Percentiles rank a stretch among this genome's conserved stretches.
phyloP scores from a whole-genome alignment of 92 coral and sea anemone species.

The Umimayanthus kanabou region DNA sequence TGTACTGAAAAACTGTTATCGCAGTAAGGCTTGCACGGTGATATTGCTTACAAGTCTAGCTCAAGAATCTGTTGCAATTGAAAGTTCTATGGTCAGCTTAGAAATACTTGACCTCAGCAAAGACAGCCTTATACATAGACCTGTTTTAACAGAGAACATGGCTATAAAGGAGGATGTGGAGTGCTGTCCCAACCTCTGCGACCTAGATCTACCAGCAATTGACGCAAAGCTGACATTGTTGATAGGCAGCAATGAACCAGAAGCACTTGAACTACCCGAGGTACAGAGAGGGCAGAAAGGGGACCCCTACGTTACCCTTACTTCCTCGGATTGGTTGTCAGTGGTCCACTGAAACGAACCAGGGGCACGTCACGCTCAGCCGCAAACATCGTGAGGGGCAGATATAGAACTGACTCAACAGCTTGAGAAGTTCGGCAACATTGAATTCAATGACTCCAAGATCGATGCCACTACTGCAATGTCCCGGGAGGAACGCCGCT shows the following conservation, averaged over 20 bases:
- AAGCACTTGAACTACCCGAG: conserved; percentile 50
- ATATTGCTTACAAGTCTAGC: conserved; percentile 64
- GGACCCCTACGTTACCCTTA: conserved; percentile 55
- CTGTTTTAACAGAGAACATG: conserved; percentile 46
- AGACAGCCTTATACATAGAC: conserved; percentile 22
- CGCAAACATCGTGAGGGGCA: conserved; percentile 46
- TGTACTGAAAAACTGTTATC: conserved; percentile 54
- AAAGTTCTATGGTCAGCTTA: conserved; percentile 47
- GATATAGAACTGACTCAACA: conserved; percentile 8
- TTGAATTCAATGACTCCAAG: conserved; percentile 53
- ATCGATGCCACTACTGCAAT: conserved; percentile 34
- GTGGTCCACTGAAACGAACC: conserved; percentile 42
- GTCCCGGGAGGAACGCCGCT: conserved; percentile 52
- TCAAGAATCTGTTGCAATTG: conserved; percentile 30
- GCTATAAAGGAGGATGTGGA: conserved; percentile 48
- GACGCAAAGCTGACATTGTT: conserved; percentile 53
- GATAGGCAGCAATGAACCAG: conserved; percentile 56
- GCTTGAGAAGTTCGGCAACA: conserved; percentile 54
- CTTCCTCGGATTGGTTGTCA: conserved; percentile 49
- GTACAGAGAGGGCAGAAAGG: conserved; percentile 51
- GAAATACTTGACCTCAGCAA: conserved; percentile 50
- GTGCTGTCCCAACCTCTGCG: conserved; percentile 46
- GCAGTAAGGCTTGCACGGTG: conserved; percentile 22
- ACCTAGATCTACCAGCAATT: conserved; percentile 26
- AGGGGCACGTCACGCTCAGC: neutral